Evolutionary conservation across 2,888 invertebrate species (phyloP).

Genomic region (Stenodera caucasica): DNA sequence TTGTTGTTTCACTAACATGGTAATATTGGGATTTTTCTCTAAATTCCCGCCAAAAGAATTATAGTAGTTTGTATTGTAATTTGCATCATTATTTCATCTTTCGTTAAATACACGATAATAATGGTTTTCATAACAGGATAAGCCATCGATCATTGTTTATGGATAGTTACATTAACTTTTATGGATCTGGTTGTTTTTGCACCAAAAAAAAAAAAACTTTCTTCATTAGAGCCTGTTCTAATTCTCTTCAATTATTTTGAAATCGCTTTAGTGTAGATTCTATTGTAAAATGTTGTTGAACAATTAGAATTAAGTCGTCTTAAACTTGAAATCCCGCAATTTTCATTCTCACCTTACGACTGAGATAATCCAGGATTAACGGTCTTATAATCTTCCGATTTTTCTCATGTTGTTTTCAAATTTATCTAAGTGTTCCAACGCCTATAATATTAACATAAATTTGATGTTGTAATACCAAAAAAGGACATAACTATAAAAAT

Average conservation of each 20-base stretch:
- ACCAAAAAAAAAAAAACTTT: background rate
- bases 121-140: background rate
- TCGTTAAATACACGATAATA: background rate
- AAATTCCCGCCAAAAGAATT: too few relatives aligned
- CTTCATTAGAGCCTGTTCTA: too few relatives aligned
- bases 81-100: background rate
- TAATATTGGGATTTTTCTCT: too few relatives aligned
- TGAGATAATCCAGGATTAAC: constrained; percentile 1
- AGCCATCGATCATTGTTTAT: background rate
- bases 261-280: too few relatives aligned
- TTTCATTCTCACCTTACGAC: background rate
- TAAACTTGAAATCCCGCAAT: too few relatives aligned
- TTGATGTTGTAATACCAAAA: background rate
- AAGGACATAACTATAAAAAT: background rate
- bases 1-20: too few relatives aligned
- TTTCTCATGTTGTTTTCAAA: background rate
- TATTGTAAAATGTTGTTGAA: too few relatives aligned
- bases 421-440: background rate
- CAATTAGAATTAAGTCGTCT: background rate
- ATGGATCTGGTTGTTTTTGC: background rate
- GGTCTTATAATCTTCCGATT: background rate
- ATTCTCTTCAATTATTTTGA: too few relatives aligned
- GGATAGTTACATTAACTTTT: background rate
- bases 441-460: constrained; percentile 3
- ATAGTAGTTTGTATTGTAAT: background rate